These are phyloP conservation scores for Benthosema pterotum DNA, from an alignment of 2,797 vertebrate genomes.

Conservation along the genomic window DNA sequence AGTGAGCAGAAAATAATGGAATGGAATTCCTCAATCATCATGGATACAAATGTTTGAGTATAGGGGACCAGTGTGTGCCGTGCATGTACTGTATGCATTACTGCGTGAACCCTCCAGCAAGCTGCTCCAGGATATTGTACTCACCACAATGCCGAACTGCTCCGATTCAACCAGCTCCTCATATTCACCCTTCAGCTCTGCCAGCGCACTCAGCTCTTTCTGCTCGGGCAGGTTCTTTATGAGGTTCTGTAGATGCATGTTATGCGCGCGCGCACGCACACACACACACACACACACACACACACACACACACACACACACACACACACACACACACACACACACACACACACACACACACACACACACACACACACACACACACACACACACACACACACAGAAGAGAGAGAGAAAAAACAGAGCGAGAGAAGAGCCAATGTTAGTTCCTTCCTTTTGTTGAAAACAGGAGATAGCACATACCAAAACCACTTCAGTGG, in stretches of 20 bases:
- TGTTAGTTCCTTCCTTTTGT: constrained; percentile 1
- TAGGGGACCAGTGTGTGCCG: constrained; percentile 27
- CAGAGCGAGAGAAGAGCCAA: constrained; percentile 42
- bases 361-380: constrained; percentile 36
- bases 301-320: constrained; percentile 37
- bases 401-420: too few relatives aligned
- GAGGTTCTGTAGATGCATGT: constrained; percentile 84
- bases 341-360: constrained; percentile 34
- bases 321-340: constrained; percentile 9
- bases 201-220: constrained; percentile 90
- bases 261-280: constrained; percentile 45
- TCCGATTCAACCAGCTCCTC: constrained; percentile 94
- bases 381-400: constrained; percentile 22
- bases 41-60: constrained; percentile 33
- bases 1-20: constrained; percentile 12
- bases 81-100: constrained; percentile 18
- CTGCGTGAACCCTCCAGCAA: too few relatives aligned
- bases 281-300: constrained; percentile 38
- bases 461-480: too few relatives aligned
- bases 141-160: constrained; percentile 97
- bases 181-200: constrained; percentile 92
- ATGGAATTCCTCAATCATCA: constrained; percentile 35
- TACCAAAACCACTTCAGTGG: too few relatives aligned
- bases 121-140: constrained; percentile 68
- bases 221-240: constrained; percentile 97